A percentile compares a stretch with the other conserved stretches of the same genome.
Conservation (phyloP, 2,113 vertebrate genomes). For the Oryzias celebensis region DNA sequence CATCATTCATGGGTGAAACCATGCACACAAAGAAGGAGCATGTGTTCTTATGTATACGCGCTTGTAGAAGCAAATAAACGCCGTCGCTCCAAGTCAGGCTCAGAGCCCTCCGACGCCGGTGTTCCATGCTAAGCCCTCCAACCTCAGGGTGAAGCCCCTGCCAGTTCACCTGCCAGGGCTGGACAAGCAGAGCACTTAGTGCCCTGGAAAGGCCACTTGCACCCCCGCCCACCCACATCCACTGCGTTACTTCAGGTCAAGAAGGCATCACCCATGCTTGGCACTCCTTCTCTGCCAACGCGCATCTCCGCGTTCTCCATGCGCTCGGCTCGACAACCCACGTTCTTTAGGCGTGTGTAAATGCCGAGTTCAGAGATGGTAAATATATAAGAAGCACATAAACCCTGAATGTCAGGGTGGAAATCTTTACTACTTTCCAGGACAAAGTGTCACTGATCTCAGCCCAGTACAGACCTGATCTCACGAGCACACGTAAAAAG, state of each 20-base stretch:
- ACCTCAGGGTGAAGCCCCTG: conserved; percentile 76
- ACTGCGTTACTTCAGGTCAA: conserved; percentile 60
- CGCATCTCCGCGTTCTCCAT: conserved; percentile 47
- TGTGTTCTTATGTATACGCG: conserved; percentile 65
- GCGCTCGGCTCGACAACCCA: conserved; percentile 35
- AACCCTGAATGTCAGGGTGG: neutral
- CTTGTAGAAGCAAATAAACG: conserved; percentile 54
- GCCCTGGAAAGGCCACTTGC: conserved; percentile 59
- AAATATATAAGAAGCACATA: too few relatives aligned
- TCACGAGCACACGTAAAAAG: conserved; percentile 1
- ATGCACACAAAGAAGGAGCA: conserved; percentile 54
- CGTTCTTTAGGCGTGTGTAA: conserved; percentile 26
- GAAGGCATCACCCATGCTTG: conserved; percentile 64
- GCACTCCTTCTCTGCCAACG: conserved; percentile 43
- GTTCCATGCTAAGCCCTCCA: conserved; percentile 63
- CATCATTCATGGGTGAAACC: conserved; percentile 68
- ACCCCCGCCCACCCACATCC: conserved; percentile 49
- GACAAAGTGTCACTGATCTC: conserved; percentile 12
- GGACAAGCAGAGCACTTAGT: conserved; percentile 71
- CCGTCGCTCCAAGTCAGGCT: conserved; percentile 33
- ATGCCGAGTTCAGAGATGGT: conserved; percentile 22
- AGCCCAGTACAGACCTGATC: neutral
- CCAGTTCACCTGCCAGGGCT: conserved; percentile 76
- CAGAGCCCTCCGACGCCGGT: conserved; percentile 48
- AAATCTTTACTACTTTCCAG: conserved; percentile 17